These are phyloP conservation scores for Semaprochilodus insignis DNA, from an alignment of 2,797 vertebrate genomes.

Conservation along the genomic window DNA sequence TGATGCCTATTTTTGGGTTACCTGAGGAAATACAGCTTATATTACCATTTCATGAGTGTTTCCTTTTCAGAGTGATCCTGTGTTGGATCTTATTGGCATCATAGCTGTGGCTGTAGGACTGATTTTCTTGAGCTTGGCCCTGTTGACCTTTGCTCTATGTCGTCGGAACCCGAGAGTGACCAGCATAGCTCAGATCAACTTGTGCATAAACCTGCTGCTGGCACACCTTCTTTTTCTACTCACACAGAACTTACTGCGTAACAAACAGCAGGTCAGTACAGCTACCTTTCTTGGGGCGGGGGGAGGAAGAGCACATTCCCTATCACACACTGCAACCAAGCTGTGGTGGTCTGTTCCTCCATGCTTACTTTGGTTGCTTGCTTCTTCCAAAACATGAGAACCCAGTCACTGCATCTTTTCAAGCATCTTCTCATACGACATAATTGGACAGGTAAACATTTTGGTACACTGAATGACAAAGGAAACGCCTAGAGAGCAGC, in stretches of 20 bases:
- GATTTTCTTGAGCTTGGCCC: background rate
- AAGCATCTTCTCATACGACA: too few relatives aligned
- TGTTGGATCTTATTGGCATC: background rate
- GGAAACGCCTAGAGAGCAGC: too few relatives aligned
- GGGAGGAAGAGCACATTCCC: too few relatives aligned
- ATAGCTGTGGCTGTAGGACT: background rate
- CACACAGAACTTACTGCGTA: background rate
- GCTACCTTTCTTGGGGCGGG: too few relatives aligned
- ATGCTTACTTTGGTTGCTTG: too few relatives aligned
- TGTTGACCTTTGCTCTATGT: background rate
- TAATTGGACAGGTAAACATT: too few relatives aligned
- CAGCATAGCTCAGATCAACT: background rate
- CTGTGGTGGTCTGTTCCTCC: background rate
- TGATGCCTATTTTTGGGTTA: too few relatives aligned
- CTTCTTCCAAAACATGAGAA: too few relatives aligned
- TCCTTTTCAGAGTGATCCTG: background rate
- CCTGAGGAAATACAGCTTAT: too few relatives aligned
- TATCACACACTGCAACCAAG: background rate
- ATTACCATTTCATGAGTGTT: too few relatives aligned
- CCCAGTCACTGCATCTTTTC: too few relatives aligned
- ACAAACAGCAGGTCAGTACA: background rate
- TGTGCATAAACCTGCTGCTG: background rate
- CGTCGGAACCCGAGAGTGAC: background rate
- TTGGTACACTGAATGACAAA: too few relatives aligned
- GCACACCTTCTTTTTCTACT: background rate